Percentiles rank a stretch among this genome's conserved stretches.
Conservation (phyloP, 2,888 invertebrate species). For the Sturmia bella region DNA sequence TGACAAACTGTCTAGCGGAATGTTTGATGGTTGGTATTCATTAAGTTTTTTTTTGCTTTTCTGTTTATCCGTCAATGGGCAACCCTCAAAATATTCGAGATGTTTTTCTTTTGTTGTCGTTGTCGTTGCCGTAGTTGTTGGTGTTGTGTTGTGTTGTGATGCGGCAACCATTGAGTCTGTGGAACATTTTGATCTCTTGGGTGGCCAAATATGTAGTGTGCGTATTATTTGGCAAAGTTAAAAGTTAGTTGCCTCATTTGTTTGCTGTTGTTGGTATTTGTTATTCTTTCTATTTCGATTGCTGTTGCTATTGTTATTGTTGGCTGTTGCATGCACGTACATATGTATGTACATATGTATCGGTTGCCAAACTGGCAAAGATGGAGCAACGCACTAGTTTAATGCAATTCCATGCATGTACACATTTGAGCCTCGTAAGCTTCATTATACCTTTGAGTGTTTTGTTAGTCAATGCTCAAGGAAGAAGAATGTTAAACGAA, state of each 20-base stretch:
- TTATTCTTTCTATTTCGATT: slow-evolving; percentile 10
- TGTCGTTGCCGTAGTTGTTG: no score
- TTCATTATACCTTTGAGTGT: slow-evolving; percentile 66
- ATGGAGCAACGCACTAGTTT: slow-evolving; percentile 25
- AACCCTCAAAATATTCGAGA: slow-evolving; percentile 53
- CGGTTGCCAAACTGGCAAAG: slow-evolving; percentile 8
- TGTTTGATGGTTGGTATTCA: slow-evolving; percentile 41
- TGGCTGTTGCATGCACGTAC: slow-evolving; percentile 8
- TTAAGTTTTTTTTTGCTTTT: slow-evolving; percentile 32
- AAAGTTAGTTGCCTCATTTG: slow-evolving; percentile 65
- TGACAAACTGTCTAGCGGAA: slow-evolving; percentile 4
- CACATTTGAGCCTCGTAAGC: slow-evolving; percentile 63
- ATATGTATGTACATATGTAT: no score
- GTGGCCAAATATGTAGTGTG: slow-evolving; percentile 48
- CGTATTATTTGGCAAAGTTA: slow-evolving; percentile 50
- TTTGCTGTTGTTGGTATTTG: slow-evolving; percentile 54
- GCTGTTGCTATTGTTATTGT: background rate
- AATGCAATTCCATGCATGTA: slow-evolving; percentile 66
- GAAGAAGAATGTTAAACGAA: slow-evolving; percentile 25
- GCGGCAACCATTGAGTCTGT: slow-evolving; percentile 29
- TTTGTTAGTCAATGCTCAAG: slow-evolving; percentile 25
- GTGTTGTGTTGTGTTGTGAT: no score
- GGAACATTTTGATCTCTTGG: slow-evolving; percentile 57
- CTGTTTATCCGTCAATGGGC: slow-evolving; percentile 1
- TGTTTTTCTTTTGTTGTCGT: slow-evolving; percentile 29